Percentiles rank a stretch among this genome's conserved stretches.
Evolutionary conservation across 2,888 invertebrate species (phyloP).

Genomic region (Lasioglossum pauxillum): DNA sequence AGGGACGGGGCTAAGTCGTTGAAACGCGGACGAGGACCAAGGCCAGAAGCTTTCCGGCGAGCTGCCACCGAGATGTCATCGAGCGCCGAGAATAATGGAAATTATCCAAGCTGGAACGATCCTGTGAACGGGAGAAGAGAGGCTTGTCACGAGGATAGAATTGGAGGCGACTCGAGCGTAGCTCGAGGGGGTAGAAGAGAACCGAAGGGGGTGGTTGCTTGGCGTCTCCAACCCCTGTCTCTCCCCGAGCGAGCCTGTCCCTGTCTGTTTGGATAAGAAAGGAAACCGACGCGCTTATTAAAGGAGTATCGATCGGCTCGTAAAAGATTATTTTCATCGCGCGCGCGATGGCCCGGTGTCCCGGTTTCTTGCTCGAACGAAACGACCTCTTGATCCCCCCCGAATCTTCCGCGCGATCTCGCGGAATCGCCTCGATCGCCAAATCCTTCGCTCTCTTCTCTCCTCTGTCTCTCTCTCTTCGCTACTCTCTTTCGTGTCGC

Average conservation of each 20-base stretch:
- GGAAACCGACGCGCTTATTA: slow-evolving; percentile 36
- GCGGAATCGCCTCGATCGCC: slow-evolving; percentile 28
- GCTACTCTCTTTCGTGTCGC: neutral
- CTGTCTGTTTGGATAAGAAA: slow-evolving; percentile 46
- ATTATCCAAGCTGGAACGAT: slow-evolving; percentile 70
- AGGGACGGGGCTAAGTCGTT: neutral
- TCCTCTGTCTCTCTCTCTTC: neutral
- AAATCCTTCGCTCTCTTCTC: neutral
- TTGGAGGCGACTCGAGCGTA: slow-evolving; percentile 15
- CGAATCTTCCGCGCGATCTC: slow-evolving; percentile 6
- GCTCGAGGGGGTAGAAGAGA: neutral
- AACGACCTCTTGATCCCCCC: slow-evolving; percentile 16
- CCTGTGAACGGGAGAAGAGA: slow-evolving; percentile 17
- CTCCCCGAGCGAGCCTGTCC: neutral
- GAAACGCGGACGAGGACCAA: neutral
- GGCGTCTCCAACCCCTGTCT: neutral
- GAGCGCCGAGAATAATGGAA: slow-evolving; percentile 76
- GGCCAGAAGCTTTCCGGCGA: slow-evolving; percentile 18
- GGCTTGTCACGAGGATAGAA: slow-evolving; percentile 2
- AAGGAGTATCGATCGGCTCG: slow-evolving; percentile 36
- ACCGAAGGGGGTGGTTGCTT: neutral
- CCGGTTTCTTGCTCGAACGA: neutral
- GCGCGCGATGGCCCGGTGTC: neutral
- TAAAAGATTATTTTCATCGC: slow-evolving; percentile 47
- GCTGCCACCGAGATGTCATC: slow-evolving; percentile 65